phyloP scores from a whole-genome alignment of 2,888 invertebrate species.

The Crematogaster levior region DNA sequence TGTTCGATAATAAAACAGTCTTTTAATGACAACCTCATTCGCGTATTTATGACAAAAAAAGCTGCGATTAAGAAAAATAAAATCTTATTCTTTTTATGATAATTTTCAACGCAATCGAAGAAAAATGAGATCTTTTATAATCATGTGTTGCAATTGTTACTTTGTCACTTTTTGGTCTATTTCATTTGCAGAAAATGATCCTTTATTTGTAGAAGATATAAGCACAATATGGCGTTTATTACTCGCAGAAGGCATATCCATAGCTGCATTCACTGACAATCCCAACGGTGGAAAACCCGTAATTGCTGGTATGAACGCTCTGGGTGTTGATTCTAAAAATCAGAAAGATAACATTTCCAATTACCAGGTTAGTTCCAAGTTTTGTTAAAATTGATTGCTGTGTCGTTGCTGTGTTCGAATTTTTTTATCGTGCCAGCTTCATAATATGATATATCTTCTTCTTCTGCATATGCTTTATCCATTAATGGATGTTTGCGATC shows the following conservation, averaged over 20 bases:
- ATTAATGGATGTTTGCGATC: too few relatives aligned
- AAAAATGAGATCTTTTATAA: not conserved
- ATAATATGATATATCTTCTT: too few relatives aligned
- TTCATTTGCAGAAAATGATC: slow-evolving; percentile 75
- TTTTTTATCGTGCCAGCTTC: not conserved
- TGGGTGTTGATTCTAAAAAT: slow-evolving; percentile 66
- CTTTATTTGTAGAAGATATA: slow-evolving; percentile 72
- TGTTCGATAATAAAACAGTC: not conserved
- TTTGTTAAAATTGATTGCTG: not conserved
- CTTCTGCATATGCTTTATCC: too few relatives aligned
- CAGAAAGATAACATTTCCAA: slow-evolving; percentile 48
- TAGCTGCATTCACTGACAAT: slow-evolving; percentile 83
- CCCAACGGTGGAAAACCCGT: slow-evolving; percentile 77
- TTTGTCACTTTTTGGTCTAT: not conserved
- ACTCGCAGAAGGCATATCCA: slow-evolving; percentile 78
- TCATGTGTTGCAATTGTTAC: not conserved
- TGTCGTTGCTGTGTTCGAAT: not conserved
- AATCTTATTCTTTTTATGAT: not conserved
- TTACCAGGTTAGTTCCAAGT: slow-evolving; percentile 58
- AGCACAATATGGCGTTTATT: slow-evolving; percentile 74
- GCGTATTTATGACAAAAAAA: not conserved
- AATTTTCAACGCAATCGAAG: not conserved
- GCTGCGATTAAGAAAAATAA: not conserved
- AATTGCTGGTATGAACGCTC: slow-evolving; percentile 83
- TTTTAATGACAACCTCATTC: not conserved